Evolutionary conservation across 2,888 invertebrate genomes (phyloP).

Genomic region (Pecten maximus): DNA sequence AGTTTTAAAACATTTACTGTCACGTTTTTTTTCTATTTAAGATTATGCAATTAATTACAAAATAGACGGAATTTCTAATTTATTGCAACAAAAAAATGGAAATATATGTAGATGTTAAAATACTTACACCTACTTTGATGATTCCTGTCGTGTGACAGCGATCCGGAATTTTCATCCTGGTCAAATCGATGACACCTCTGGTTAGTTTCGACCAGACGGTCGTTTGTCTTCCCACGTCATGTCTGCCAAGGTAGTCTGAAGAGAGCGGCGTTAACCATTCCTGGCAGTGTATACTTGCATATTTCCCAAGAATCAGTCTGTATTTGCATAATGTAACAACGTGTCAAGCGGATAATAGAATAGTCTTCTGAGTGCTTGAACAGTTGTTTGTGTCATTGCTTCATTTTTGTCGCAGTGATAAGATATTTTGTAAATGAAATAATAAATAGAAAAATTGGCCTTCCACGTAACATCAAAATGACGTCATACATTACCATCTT

Average conservation of each 20-base stretch:
- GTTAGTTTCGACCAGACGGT: background rate
- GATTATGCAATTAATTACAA: background rate
- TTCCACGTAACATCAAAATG: too few relatives aligned
- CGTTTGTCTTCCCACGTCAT: background rate
- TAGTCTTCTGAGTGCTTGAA: too few relatives aligned
- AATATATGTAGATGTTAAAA: background rate
- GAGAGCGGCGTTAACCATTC: background rate
- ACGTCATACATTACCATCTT: too few relatives aligned
- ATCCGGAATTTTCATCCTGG: background rate
- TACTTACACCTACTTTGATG: background rate
- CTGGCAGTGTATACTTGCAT: background rate
- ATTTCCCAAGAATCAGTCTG: background rate
- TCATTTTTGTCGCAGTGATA: too few relatives aligned
- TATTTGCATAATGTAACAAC: background rate
- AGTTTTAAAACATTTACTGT: background rate
- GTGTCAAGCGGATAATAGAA: background rate
- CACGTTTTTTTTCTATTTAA: background rate
- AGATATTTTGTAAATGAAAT: too few relatives aligned
- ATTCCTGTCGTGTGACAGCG: background rate
- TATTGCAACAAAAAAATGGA: background rate
- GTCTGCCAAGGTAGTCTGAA: background rate
- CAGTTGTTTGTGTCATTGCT: too few relatives aligned
- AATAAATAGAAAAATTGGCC: too few relatives aligned
- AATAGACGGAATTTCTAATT: background rate
- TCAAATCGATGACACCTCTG: background rate